Conservation (phyloP, 2,113 vertebrate species). For the Cervus canadensis region DNA sequence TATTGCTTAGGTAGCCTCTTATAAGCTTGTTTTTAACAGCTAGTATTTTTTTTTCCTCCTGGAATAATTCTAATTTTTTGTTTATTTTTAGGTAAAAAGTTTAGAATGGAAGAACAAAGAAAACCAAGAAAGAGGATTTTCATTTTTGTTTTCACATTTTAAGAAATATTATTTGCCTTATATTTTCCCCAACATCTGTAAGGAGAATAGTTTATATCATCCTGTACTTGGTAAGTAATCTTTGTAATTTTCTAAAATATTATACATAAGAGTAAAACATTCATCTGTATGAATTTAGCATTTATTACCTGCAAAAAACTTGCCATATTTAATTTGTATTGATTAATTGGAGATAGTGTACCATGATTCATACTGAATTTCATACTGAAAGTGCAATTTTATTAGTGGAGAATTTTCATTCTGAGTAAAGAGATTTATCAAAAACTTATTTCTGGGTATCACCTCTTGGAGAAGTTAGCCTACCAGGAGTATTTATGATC, state of each 20-base stretch:
- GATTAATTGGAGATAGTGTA: not conserved
- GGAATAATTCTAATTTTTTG: conserved; percentile 42
- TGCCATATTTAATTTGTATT: conserved; percentile 6
- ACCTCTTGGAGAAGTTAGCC: not conserved
- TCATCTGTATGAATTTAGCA: not conserved
- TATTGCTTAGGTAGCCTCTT: not conserved
- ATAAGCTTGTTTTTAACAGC: not conserved
- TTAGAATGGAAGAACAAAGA: conserved; percentile 99
- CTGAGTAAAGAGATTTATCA: not conserved
- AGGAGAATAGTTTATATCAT: conserved; percentile 95
- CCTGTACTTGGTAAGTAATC: conserved; percentile 92
- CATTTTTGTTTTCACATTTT: conserved; percentile 97
- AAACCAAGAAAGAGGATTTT: conserved; percentile 98
- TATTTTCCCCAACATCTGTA: conserved; percentile 98
- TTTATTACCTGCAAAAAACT: conserved; percentile 28
- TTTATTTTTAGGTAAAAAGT: conserved; percentile 91
- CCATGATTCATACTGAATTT: conserved; percentile 22
- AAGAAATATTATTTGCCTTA: conserved; percentile 98
- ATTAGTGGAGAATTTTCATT: conserved; percentile 29
- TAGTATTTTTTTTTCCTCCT: conserved; percentile 23
- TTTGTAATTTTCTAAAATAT: conserved; percentile 45
- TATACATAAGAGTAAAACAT: not conserved
- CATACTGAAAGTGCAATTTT: not conserved
- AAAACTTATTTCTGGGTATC: not conserved
- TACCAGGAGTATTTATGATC: not conserved